These are phyloP conservation scores for Bedellia somnulentella DNA, from an alignment of 2,888 invertebrate species.

Conservation along the genomic window DNA sequence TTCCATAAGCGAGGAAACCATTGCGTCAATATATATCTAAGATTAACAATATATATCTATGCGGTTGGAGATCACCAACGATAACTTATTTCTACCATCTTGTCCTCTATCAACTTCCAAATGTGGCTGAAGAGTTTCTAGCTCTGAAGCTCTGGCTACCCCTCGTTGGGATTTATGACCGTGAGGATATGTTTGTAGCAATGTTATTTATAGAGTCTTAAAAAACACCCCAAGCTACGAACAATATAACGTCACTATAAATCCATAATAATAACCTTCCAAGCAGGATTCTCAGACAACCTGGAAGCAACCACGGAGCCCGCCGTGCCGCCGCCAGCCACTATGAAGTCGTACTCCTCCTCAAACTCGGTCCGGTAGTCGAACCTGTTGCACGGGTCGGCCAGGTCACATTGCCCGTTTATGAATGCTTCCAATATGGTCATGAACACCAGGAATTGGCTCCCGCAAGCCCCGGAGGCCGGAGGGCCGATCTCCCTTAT, in stretches of 20 bases:
- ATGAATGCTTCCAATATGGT: slow-evolving; percentile 64
- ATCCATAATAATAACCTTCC: slow-evolving; percentile 48
- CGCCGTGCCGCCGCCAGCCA: slow-evolving; percentile 68
- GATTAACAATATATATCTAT: not conserved
- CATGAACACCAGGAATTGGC: slow-evolving; percentile 68
- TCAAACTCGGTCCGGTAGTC: slow-evolving; percentile 33
- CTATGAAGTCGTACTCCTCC: slow-evolving; percentile 65
- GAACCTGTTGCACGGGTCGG: slow-evolving; percentile 64
- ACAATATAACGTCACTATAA: too few relatives aligned
- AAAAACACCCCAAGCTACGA: too few relatives aligned
- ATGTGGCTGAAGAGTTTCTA: too few relatives aligned
- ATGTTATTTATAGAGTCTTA: too few relatives aligned
- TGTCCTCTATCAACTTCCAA: too few relatives aligned
- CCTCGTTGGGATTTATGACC: too few relatives aligned
- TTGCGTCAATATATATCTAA: too few relatives aligned
- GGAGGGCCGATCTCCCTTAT: slow-evolving; percentile 59
- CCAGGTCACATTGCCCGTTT: slow-evolving; percentile 57
- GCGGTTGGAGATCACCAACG: too few relatives aligned
- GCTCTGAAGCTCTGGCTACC: too few relatives aligned
- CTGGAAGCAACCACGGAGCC: slow-evolving; percentile 67
- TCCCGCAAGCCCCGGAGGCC: slow-evolving; percentile 59
- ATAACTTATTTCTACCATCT: too few relatives aligned
- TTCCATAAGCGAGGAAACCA: too few relatives aligned
- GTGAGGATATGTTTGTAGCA: too few relatives aligned
- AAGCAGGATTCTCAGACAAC: slow-evolving; percentile 65